Evolutionary conservation across 2,888 invertebrate species (phyloP), one percentile per base, ranked within the genome.

Genomic region (Ecliptopera silaceata): DNA sequence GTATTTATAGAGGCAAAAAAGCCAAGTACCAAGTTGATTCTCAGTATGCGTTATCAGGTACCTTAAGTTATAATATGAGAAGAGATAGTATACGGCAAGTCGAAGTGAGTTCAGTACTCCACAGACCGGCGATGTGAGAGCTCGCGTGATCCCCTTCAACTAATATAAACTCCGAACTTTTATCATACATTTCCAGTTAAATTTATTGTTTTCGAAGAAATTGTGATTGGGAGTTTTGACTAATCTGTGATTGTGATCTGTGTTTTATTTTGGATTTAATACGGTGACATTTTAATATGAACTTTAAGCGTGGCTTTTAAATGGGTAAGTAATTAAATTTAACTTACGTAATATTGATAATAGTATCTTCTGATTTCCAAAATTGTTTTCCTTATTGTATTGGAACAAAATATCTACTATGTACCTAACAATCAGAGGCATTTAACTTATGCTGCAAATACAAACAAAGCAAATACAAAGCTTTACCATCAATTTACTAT

Each of bases 11-110:
- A 67, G 63, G 56, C 57, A 70, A 71, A 69, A 69, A 66, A 64
- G 51, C 56, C 51, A 56, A 72, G 71, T 77, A 76, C 76, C 66
- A 72, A 77, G 79, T 80, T 74, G 78, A 74, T 75, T 77, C 74
- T 69, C 60, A 73, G 79, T 76, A 79, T 79, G 77, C 74, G 82
- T 89, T 89, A 88, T 89, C 89, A 88, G 78, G 78, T 77, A 77
- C 75, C 72, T 77, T 70, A 75, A 79, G 79, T 81, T 81, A 41
- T 12, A 15, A 74, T 77, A 74, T 68, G 77, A 64, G 75, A 65
- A 72, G 84, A 88, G 88, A 88, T 88, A 88, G 86, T 83, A 72
- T 65, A 66, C 70, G 70, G 74, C 72, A 26, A 26, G 26, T 6
- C 74, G 57, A 52, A 26, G 60, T 44, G 65, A 66, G 75, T 75